Percentiles rank a stretch among this genome's conserved stretches.
Conservation (phyloP, 2,797 vertebrate species). For the Myotis myotis region DNA sequence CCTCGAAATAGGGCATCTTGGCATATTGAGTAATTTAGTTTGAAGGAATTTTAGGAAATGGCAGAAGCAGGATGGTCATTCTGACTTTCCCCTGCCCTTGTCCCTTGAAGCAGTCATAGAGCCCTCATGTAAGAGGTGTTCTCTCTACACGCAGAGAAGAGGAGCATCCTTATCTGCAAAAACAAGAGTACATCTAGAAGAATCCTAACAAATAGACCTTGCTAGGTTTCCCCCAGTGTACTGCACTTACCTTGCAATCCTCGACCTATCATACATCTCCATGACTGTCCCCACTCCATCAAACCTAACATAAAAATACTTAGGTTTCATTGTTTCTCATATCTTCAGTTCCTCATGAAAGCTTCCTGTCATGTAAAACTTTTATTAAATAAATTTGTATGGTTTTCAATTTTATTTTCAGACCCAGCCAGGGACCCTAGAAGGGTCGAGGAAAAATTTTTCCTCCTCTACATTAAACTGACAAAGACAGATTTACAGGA, state of each 20-base stretch:
- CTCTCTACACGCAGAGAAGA: neutral
- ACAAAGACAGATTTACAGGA: neutral
- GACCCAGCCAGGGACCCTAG: neutral
- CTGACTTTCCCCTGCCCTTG: neutral
- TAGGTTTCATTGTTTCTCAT: neutral
- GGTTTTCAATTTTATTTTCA: neutral
- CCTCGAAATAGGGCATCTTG: neutral
- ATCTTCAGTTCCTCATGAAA: neutral
- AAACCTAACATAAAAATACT: neutral
- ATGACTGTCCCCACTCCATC: neutral
- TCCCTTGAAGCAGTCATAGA: neutral
- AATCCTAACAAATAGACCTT: neutral
- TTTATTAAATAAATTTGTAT: neutral
- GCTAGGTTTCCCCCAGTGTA: neutral
- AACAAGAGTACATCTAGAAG: neutral
- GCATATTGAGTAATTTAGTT: neutral
- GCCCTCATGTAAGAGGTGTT: neutral
- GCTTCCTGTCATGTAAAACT: neutral
- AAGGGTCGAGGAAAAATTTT: neutral
- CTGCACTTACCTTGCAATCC: neutral
- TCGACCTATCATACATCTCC: neutral
- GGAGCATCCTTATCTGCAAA: neutral
- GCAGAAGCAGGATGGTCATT: neutral
- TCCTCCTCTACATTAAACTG: neutral
- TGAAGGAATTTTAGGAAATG: neutral